Base-by-base conservation (phyloP, 2,113 vertebrate species). In the Chroicocephalus ridibundus region DNA sequence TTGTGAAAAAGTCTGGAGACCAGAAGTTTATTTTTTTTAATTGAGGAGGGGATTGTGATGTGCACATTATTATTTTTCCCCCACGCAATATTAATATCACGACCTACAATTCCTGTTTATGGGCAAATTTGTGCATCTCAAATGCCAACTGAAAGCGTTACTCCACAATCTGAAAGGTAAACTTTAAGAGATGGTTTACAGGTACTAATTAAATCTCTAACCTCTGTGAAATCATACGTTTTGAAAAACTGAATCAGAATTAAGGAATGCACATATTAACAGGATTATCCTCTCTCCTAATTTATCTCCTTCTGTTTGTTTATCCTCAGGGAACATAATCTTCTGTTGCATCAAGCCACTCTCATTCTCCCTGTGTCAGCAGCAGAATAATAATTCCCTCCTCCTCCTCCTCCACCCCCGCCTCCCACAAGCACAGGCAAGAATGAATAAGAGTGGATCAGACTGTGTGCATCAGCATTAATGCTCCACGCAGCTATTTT, bases 231-330 rank as follows among this genome's bases (percentile, higher is more conserved):
- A 96, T 58, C 1, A 2, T 68, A 84, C 0, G 1, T 90, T 96
- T 96, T 86, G 44, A 82, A 92, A 96, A 94, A 94, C 75, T 49
- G 85, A 83, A 94, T 74, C 83, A 95, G 93, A 97, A 97, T 96
- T 97, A 97, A 96, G 91, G 90, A 96, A 97, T 87, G 91, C 84
- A 97, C 91, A 93, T 96, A 97, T 96, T 97, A 96, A 96, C 93
- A 96, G 90, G 95, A 97, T 97, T 95, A 97, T 96, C 87, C 66
- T 96, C 85, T 96, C 94, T 69, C 93, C 92, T 96, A 97, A 96
- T 97, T 97, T 95, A 96, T 97, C 94, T 97, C 91, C 96, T 97
- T 96, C 94, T 97, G 91, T 97, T 97, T 97, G 95, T 96, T 97
- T 96, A 96, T 96, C 93, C 96, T 96, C 75, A 68, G 94, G 96